Evolutionary conservation across 2,113 vertebrate genomes (phyloP), one percentile per base, ranked within the genome.

Genomic region (Neodon shergylaensis): DNA sequence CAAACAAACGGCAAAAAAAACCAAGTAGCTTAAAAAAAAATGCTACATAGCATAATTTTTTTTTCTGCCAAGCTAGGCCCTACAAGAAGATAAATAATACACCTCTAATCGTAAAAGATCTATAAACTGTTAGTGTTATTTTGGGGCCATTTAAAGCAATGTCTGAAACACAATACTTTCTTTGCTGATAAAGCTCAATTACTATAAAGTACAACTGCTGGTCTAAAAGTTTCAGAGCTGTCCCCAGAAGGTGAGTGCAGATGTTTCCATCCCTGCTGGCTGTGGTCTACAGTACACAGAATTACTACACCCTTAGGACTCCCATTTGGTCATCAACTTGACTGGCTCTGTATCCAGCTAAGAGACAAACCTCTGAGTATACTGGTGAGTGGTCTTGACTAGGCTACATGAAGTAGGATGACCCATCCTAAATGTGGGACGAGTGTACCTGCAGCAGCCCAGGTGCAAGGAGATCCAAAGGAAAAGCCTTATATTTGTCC

Each of bases 21-120:
- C n/a, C 44, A 77, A 78, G 83, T 52, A 91, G 36, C 68, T 90
- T 81, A 82, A 89, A 89, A 92, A 76, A 93, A 91, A 76, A 93
- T 58, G 8, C 33, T 90, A 17, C 21, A 17, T 39, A 77, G 1
- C 72, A 70, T 74, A 5, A 61, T 85, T 17, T 84, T 54, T 85
- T 52, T 49, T n/a, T 19, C 16, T 61, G 66, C 73, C 52, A 47
- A 31, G 16, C 31, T 31, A 81, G 90, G 52, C 8, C 52, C 26
- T 63, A 19, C 0, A 72, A 76, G 52, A 73, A 63, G 81, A 52
- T 73, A 91, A 85, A 61, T 44, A 88, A 78, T 39, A 65, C 1
- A 77, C 49, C 72, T 4, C 44, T 17, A 10, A 14, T 76, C 78
- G 39, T 24, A 5, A 52, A 72, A 78, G 73, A 77, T 28, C 31